Evolutionary conservation across 2,113 vertebrate species (phyloP).

Genomic region (Oncorhynchus tshawytscha): DNA sequence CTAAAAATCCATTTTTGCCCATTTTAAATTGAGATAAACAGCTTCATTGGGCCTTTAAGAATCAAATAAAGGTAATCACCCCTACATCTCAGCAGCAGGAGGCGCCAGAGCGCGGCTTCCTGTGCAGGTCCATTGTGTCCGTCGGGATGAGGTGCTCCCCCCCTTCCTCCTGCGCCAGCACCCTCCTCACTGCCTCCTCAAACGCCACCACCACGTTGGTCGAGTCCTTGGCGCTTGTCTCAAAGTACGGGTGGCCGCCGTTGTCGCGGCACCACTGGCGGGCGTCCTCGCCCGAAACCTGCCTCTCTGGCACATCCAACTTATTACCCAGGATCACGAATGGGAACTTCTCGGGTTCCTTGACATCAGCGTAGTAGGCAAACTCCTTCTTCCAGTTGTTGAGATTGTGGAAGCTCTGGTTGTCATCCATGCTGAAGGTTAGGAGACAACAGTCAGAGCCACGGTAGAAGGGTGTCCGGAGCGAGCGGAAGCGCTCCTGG

Average conservation of each 20-base stretch:
- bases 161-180: constrained; percentile 83
- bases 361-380: constrained; percentile 91
- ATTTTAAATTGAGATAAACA: neutral
- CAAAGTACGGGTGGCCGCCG: constrained; percentile 91
- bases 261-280: constrained; percentile 90
- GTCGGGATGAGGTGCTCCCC: constrained; percentile 85
- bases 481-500: constrained; percentile 94
- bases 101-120: constrained; percentile 76
- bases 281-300: constrained; percentile 88
- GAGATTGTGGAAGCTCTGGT: constrained; percentile 92
- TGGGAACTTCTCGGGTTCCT: constrained; percentile 89
- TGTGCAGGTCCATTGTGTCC: constrained; percentile 85
- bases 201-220: constrained; percentile 91
- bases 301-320: constrained; percentile 85
- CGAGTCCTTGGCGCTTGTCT: constrained; percentile 94
- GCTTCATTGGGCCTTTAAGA: neutral
- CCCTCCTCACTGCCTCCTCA: constrained; percentile 88
- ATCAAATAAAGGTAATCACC: neutral
- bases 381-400: constrained; percentile 98
- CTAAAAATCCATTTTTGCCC: too few species aligned
- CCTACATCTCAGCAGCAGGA: constrained; percentile 82
- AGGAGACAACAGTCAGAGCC: constrained; percentile 97
- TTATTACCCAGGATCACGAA: constrained; percentile 96
- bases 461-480: constrained; percentile 94
- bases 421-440: constrained; percentile 93